Percentiles rank a stretch among this genome's conserved stretches.
Evolutionary conservation across 2,888 invertebrate species (phyloP).

Genomic region (Eupithecia exiguata): DNA sequence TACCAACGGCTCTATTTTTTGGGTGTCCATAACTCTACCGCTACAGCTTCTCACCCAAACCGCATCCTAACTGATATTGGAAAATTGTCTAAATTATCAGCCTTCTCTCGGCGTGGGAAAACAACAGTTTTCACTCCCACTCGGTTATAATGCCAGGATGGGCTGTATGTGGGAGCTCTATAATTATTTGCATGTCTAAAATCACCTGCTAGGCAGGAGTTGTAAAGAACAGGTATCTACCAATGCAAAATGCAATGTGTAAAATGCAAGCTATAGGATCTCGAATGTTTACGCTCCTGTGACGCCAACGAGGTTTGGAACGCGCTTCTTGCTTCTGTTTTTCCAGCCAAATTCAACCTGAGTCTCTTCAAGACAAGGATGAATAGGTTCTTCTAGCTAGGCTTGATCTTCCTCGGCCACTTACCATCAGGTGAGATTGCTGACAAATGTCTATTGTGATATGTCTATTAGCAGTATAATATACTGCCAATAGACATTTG

Average conservation of each 20-base stretch:
- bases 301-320: no score
- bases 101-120: constrained; percentile 78
- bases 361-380: no score
- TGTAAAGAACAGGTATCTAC: constrained; percentile 1
- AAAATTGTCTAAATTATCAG: constrained; percentile 83
- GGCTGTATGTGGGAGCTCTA: constrained; percentile 23
- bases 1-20: no score
- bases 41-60: constrained; percentile 46
- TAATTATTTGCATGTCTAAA: constrained; percentile 31
- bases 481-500: no score
- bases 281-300: background rate
- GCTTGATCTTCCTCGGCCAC: no score
- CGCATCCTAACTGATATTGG: constrained; percentile 70
- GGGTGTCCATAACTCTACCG: constrained; percentile 1
- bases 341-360: background rate
- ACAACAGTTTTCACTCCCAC: constrained; percentile 66
- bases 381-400: no score
- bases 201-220: constrained; percentile 5
- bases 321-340: no score
- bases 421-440: no score
- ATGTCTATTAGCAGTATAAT: no score
- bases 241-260: background rate
- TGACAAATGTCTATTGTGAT: no score
- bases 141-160: constrained; percentile 53
- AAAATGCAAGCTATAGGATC: background rate